These are phyloP conservation scores for Girardia tigrina DNA, from an alignment of 2,888 invertebrate genomes.

Conservation along the genomic window DNA sequence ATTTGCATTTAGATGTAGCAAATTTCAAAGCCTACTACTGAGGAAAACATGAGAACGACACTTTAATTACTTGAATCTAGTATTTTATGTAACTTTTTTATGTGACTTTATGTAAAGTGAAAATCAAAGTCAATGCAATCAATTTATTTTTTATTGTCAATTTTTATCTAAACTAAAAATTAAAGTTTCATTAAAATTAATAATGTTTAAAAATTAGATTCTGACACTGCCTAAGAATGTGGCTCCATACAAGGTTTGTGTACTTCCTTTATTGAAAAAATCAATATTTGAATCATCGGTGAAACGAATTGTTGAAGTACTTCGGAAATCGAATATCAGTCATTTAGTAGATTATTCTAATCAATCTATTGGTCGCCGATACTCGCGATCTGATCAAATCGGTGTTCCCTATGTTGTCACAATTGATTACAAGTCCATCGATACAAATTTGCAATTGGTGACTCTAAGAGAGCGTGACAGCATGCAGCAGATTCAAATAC, in stretches of 20 bases:
- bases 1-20: no score
- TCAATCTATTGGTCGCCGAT: conserved; percentile 35
- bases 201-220: no score
- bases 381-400: conserved; percentile 35
- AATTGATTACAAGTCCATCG: conserved; percentile 34
- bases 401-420: conserved; percentile 36
- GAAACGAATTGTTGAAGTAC: background rate
- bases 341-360: conserved; percentile 29
- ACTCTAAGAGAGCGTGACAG: conserved; percentile 36
- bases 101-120: no score
- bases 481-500: conserved; percentile 33
- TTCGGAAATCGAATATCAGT: background rate
- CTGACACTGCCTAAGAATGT: background rate
- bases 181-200: no score
- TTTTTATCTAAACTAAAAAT: no score
- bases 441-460: background rate
- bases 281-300: background rate
- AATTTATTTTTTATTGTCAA: no score
- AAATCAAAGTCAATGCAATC: no score
- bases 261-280: background rate
- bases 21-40: no score
- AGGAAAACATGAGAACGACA: no score
- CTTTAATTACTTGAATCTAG: no score
- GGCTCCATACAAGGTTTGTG: background rate
- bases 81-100: no score